These are phyloP conservation scores for Limnothrissa miodon DNA, from an alignment of 2,113 vertebrate genomes.

Conservation along the genomic window DNA sequence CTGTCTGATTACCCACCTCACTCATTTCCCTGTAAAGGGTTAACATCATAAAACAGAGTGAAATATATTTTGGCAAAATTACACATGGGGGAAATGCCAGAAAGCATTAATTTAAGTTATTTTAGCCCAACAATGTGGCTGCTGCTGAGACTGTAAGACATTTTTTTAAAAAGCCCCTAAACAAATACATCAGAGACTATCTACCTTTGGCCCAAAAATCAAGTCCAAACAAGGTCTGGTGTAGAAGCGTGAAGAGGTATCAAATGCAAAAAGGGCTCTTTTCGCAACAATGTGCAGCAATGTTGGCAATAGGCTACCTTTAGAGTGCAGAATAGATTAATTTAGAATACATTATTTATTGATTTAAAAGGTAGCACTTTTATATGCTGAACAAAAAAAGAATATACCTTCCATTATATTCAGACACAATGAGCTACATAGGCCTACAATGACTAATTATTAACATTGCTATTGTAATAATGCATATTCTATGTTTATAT, in stretches of 20 bases:
- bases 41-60: slow-evolving; percentile 26
- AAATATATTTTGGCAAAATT: slow-evolving; percentile 32
- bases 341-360: not conserved
- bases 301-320: not conserved
- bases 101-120: slow-evolving; percentile 40
- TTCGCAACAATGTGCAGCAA: not conserved
- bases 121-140: slow-evolving; percentile 40
- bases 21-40: slow-evolving; percentile 5
- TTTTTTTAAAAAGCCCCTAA: slow-evolving; percentile 11
- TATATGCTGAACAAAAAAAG: not conserved
- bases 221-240: slow-evolving; percentile 3
- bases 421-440: not conserved
- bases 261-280: not conserved
- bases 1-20: not conserved
- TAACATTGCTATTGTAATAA: not conserved
- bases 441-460: not conserved
- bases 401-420: not conserved
- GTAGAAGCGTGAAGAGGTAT: not conserved
- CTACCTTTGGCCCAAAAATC: not conserved
- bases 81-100: slow-evolving; percentile 24
- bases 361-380: not conserved
- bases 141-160: slow-evolving; percentile 17
- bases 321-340: not conserved
- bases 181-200: slow-evolving; percentile 8
- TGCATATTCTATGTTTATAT: not conserved